These are phyloP conservation scores for Notodromas monacha DNA, from an alignment of 2,888 invertebrate species.

Conservation along the genomic window DNA sequence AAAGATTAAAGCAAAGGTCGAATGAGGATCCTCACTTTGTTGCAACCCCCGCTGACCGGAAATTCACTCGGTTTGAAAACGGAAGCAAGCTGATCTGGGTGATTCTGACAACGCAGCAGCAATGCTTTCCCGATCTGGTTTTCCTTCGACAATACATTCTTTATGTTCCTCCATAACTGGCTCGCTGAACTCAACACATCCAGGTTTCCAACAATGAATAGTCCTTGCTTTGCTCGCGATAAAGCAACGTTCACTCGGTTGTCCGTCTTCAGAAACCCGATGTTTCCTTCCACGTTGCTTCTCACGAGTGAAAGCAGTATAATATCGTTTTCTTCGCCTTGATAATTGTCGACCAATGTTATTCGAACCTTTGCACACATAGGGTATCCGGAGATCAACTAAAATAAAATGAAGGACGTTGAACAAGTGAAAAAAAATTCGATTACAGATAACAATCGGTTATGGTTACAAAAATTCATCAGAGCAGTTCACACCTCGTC, in stretches of 20 bases:
- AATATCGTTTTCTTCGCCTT: slow-evolving; percentile 45
- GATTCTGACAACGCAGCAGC: slow-evolving; percentile 11
- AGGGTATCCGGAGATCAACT: no score
- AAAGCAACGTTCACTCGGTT: slow-evolving; percentile 44
- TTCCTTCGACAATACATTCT: slow-evolving; percentile 9
- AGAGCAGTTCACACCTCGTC: no score
- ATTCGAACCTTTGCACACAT: slow-evolving; percentile 23
- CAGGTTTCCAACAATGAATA: slow-evolving; percentile 37
- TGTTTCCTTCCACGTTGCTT: slow-evolving; percentile 28
- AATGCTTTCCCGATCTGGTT: slow-evolving; percentile 10
- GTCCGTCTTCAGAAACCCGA: slow-evolving; percentile 32
- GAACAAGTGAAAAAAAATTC: no score
- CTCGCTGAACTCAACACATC: slow-evolving; percentile 12
- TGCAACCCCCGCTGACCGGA: background rate
- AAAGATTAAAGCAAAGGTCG: no score
- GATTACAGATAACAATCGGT: no score
- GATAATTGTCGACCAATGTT: slow-evolving; percentile 39
- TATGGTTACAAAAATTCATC: no score
- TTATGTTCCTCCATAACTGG: slow-evolving; percentile 12
- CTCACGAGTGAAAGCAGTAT: slow-evolving; percentile 43
- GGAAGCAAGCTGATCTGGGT: slow-evolving; percentile 8
- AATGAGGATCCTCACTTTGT: slow-evolving; percentile 10
- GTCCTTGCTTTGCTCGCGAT: slow-evolving; percentile 32
- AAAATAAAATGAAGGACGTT: no score
- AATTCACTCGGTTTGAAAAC: background rate